Conservation (phyloP, 2,113 vertebrate species). For the Pyxicephalus adspersus region DNA sequence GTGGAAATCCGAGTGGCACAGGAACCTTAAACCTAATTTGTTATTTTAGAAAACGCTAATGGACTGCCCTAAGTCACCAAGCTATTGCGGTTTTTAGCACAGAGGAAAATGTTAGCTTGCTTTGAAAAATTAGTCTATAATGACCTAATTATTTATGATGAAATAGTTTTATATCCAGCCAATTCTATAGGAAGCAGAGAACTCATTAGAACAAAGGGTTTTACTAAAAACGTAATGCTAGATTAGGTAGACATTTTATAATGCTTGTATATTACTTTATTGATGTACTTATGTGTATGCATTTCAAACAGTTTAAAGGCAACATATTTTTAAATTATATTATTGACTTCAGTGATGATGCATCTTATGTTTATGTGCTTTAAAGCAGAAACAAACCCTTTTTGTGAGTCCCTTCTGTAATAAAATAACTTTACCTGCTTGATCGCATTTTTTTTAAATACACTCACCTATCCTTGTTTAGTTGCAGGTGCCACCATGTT, state of each 20-base stretch:
- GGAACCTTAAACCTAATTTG: slow-evolving; percentile 38
- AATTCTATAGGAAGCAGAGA: neutral
- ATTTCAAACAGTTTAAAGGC: neutral
- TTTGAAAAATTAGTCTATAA: slow-evolving; percentile 22
- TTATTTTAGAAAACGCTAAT: slow-evolving; percentile 40
- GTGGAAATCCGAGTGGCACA: slow-evolving; percentile 35
- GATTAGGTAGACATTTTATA: neutral
- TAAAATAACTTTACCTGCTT: too few species aligned
- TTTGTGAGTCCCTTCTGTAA: too few species aligned
- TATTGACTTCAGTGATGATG: too few species aligned
- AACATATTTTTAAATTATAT: too few species aligned
- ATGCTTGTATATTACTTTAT: neutral
- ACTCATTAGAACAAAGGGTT: neutral
- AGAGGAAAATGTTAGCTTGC: neutral
- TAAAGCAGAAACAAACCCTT: too few species aligned
- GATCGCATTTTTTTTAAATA: too few species aligned
- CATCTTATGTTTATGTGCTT: too few species aligned
- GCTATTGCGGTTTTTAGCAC: slow-evolving; percentile 16
- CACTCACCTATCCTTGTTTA: too few species aligned
- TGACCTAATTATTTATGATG: slow-evolving; percentile 35
- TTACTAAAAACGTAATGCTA: neutral
- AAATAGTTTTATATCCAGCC: slow-evolving; percentile 13
- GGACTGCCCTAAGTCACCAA: slow-evolving; percentile 43
- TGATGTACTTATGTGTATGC: neutral
- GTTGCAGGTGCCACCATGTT: too few species aligned